Evolutionary conservation across 2,888 invertebrate species (phyloP).

Genomic region (Dasypogon diadema): DNA sequence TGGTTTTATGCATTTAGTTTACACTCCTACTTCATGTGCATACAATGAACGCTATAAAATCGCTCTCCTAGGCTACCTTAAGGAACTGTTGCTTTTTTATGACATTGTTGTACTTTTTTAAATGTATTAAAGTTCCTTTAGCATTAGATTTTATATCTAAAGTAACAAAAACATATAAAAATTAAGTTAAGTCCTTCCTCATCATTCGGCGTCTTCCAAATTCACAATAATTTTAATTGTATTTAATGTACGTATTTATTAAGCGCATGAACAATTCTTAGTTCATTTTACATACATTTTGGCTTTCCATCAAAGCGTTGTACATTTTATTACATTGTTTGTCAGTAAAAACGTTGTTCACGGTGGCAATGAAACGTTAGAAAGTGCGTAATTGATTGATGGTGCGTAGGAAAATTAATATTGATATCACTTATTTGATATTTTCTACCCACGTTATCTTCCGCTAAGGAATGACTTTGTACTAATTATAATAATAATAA

Average conservation of each 20-base stretch:
- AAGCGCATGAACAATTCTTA: background rate
- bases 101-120: slow-evolving; percentile 45
- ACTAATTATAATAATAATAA: too few species aligned
- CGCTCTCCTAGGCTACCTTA: slow-evolving; percentile 30
- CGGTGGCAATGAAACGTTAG: too few species aligned
- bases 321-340: slow-evolving; percentile 9
- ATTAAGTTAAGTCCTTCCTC: slow-evolving; percentile 26
- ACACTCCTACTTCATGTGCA: slow-evolving; percentile 7
- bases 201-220: slow-evolving; percentile 44
- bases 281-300: background rate
- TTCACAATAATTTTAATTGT: slow-evolving; percentile 18
- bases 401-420: too few species aligned
- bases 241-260: slow-evolving; percentile 13
- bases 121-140: slow-evolving; percentile 48
- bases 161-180: slow-evolving; percentile 14
- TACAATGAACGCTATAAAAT: slow-evolving; percentile 9
- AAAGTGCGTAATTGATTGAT: too few species aligned
- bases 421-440: too few species aligned
- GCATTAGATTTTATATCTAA: slow-evolving; percentile 35
- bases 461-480: too few species aligned
- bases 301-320: background rate
- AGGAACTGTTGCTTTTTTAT: slow-evolving; percentile 39
- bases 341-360: background rate
- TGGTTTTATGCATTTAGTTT: slow-evolving; percentile 45
- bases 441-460: too few species aligned